Evolutionary conservation across 2,113 vertebrate species (phyloP), one percentile per base, ranked within the genome.

Genomic region (Dipodomys stephensi): DNA sequence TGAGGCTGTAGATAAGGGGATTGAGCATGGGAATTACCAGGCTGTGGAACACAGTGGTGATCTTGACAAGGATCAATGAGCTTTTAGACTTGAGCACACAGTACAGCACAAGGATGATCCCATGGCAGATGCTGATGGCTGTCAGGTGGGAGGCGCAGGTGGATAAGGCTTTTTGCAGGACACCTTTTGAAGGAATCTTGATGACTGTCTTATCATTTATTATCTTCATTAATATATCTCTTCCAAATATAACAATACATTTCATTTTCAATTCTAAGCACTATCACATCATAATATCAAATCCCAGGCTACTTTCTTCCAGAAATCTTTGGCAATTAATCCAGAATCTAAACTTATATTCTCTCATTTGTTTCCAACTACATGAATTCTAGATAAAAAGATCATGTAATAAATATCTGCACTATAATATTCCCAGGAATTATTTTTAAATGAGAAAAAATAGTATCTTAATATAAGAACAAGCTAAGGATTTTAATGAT

Each of bases 11-110:
- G 72, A 95, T 89, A 16, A 96, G 62, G 4, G 93, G 89, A 30
- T 97, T 96, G 11, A 96, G 53, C 91, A 88, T 96, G 16, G 97
- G 95, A 25, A 96, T 96, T 23, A 95, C 35, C 16, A 97, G 28
- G 0, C 90, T 88, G 6, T 80, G 95, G 88, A 95, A 86, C n/a
- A 96, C 94, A 30, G 88, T 93, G 30, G 87, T 92, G 49, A 96
- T 49, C 85, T 94, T 94, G 57, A 95, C 28, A 0, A 94, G 23
- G 1, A 85, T 72, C 39, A 53, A 53, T 0, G 90, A 91, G 25
- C 72, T 92, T 76, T 76, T 90, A 39, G 96, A 96, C 15, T 67
- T 95, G n/a, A 91, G 92, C 5, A 95, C 71, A 27, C 95, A 83
- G 15, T 96, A 96, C 25, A 96, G 93, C 9, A 96, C 80, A 25